Conservation (phyloP, 2,113 vertebrate species). For the Canis aureus region DNA sequence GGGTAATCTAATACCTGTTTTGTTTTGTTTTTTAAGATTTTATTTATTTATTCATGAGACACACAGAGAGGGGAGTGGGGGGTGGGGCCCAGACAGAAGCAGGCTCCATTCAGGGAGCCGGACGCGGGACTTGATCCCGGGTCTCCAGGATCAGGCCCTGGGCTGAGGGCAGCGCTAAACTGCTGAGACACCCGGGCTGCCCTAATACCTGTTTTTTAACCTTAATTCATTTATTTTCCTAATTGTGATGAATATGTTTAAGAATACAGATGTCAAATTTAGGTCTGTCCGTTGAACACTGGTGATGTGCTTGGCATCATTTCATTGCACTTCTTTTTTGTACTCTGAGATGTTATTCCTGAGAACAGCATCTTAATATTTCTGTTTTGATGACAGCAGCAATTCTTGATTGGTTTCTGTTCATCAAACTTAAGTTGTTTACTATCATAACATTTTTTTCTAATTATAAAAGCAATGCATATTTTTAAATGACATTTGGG, state of each 20-base stretch:
- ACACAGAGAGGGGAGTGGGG: too few species aligned
- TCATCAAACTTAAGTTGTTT: conserved; percentile 26
- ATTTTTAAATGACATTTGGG: neutral
- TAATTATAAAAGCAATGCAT: conserved; percentile 14
- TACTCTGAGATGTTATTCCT: neutral
- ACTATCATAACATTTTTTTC: neutral
- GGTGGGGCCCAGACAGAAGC: too few species aligned
- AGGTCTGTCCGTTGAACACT: neutral
- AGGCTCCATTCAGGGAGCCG: too few species aligned
- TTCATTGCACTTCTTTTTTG: neutral
- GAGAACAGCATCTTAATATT: neutral
- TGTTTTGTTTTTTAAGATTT: neutral
- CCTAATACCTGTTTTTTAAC: neutral
- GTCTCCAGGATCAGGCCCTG: too few species aligned
- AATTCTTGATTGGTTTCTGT: neutral
- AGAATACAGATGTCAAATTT: neutral
- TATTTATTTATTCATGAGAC: too few species aligned
- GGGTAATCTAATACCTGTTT: neutral
- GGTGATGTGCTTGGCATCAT: neutral
- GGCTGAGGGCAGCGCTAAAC: too few species aligned
- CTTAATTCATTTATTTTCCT: neutral
- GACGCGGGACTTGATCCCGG: too few species aligned
- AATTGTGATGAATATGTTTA: neutral
- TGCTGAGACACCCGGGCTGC: too few species aligned
- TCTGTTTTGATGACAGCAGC: neutral